Percentiles rank a stretch among this genome's conserved stretches.
phyloP scores from a whole-genome alignment of 2,888 invertebrate genomes.

The Drosophila crucigera region DNA sequence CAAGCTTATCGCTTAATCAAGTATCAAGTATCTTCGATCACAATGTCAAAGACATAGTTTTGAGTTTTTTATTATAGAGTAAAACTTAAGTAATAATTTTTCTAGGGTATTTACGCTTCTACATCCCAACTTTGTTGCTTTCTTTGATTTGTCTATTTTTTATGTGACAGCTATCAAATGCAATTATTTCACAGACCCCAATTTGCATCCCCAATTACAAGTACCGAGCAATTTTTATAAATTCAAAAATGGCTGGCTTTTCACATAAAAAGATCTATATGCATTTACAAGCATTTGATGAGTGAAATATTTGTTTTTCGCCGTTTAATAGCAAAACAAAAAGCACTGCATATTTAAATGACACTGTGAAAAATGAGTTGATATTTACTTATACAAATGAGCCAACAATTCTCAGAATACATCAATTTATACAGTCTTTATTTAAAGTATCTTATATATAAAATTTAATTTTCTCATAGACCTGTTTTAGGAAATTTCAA shows the following conservation, averaged over 20 bases:
- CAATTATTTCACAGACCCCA: slow-evolving; percentile 12
- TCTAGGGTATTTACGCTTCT: slow-evolving; percentile 11
- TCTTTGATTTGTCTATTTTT: slow-evolving; percentile 16
- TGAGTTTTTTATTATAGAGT: not conserved
- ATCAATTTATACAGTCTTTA: not conserved
- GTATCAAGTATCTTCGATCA: not conserved
- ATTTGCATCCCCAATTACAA: slow-evolving; percentile 9
- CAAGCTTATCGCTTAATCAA: not conserved
- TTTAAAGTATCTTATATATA: not conserved
- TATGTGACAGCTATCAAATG: slow-evolving; percentile 39
- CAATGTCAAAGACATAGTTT: not conserved
- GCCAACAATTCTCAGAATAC: not conserved
- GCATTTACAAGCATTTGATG: slow-evolving; percentile 23
- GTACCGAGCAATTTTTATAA: slow-evolving; percentile 5
- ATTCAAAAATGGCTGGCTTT: slow-evolving; percentile 17
- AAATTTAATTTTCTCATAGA: not conserved
- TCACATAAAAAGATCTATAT: slow-evolving; percentile 9
- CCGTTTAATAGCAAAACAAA: not conserved
- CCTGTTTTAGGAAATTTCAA: not conserved
- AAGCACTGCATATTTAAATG: slow-evolving; percentile 14
- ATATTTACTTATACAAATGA: not conserved
- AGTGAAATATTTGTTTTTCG: slow-evolving; percentile 8
- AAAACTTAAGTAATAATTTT: not conserved
- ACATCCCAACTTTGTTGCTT: not conserved
- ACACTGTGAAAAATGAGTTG: not conserved